Evolutionary conservation across 2,113 vertebrate species (phyloP), one percentile per base, ranked within the genome.

Genomic region (Rhinolophus ferrumequinum): DNA sequence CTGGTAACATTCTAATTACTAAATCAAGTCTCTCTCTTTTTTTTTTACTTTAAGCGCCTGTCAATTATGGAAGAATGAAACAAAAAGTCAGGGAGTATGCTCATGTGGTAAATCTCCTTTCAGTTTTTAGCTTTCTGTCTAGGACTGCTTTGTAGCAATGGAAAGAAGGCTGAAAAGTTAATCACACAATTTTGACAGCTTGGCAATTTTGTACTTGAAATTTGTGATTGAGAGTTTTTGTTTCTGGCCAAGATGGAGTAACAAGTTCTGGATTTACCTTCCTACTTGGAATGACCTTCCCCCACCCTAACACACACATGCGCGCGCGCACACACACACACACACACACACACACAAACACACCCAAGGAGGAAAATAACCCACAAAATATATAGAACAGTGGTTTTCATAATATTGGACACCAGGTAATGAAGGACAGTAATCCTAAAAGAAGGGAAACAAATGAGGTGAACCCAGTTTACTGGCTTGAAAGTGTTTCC

Each of bases 51-150:
- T 52, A 90, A 93, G 22, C 76, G 19, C 85, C 35, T 35, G 52
- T 56, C 58, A 64, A 12, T 92, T 94, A 88, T 41, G 41, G 86
- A 93, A 94, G 30, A 94, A 52, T 79, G 52, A 94, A 80, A 33
- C 41, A 72, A 80, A 88, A 85, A 70, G 22, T 47, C 35, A 90
- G 41, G 22, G 1, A 69, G 54, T 86, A 30, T 88, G 19, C 8
- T n/a, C 35, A 72, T 11, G 80, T 94, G 41, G 6, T 44, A 44
- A 80, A 70, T 81, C 26, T n/a, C 15, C 9, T 50, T 80, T 82
- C 35, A 35, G 12, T 62, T 82, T 54, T 91, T 54, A 75, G 30
- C 41, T 93, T 90, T 81, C 60, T 72, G 33, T 41, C 11, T 90
- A 58, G 21, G 24, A 76, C 13, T 88, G 50, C 50, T 82, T 86